Percentiles rank a stretch among this genome's conserved stretches.
phyloP scores from a whole-genome alignment of 2,113 vertebrate species.

The Scatophagus argus region DNA sequence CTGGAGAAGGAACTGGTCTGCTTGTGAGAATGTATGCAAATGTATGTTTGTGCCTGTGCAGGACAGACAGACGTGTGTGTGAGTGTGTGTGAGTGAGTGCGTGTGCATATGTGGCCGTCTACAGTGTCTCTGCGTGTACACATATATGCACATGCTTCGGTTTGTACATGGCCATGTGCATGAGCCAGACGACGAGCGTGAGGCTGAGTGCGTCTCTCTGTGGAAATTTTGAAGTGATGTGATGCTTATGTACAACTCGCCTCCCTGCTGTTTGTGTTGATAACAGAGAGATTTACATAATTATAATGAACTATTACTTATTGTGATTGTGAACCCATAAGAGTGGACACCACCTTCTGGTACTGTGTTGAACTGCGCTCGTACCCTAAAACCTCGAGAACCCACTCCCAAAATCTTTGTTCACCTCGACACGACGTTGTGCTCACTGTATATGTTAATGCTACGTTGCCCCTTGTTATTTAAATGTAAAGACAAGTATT shows the following conservation, averaged over 20 bases:
- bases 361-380: constrained; percentile 76
- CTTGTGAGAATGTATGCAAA: not conserved
- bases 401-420: constrained; percentile 30
- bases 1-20: constrained; percentile 27
- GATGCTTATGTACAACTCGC: constrained; percentile 70
- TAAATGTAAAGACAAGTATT: constrained; percentile 52
- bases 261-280: constrained; percentile 75
- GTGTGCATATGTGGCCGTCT: constrained; percentile 38
- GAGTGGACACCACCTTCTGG: constrained; percentile 77
- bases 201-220: constrained; percentile 50
- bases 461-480: constrained; percentile 66
- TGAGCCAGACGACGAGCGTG: constrained; percentile 54
- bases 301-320: constrained; percentile 79
- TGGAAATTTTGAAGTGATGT: constrained; percentile 64
- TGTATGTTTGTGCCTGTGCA: not conserved
- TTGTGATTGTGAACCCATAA: constrained; percentile 79
- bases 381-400: constrained; percentile 33
- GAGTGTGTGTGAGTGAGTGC: not conserved
- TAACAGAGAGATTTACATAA: constrained; percentile 77
- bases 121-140: constrained; percentile 58
- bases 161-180: constrained; percentile 62
- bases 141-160: constrained; percentile 64
- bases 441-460: constrained; percentile 71
- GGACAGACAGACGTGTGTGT: not conserved
- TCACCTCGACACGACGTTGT: constrained; percentile 57